phyloP scores from a whole-genome alignment of 2,888 invertebrate species.

The Eupeodes latifasciatus region DNA sequence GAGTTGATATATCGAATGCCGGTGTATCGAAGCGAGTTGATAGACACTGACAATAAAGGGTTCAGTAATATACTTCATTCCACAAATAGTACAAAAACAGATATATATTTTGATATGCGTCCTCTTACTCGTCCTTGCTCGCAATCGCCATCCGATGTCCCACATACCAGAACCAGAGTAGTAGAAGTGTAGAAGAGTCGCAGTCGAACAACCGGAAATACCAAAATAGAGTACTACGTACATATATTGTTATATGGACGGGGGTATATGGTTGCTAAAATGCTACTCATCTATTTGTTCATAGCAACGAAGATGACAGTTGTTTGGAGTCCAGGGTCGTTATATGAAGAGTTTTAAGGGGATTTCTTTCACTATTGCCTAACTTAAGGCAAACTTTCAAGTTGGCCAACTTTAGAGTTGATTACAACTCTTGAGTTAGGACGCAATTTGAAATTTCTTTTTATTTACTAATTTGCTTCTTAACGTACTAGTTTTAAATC shows the following conservation, averaged over 20 bases:
- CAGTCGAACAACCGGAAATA: slow-evolving; percentile 33
- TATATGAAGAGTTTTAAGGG: not conserved
- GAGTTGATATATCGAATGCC: slow-evolving; percentile 23
- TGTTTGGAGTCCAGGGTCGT: not conserved
- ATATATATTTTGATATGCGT: slow-evolving; percentile 53
- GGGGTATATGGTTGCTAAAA: slow-evolving; percentile 1
- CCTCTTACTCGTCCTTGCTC: not conserved
- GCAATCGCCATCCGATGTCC: slow-evolving; percentile 32
- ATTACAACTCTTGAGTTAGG: too few relatives aligned
- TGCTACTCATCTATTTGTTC: slow-evolving; percentile 1
- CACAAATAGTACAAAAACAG: slow-evolving; percentile 55
- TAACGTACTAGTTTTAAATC: too few relatives aligned
- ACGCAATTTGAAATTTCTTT: too few relatives aligned
- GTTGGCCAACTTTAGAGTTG: too few relatives aligned
- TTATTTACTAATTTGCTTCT: too few relatives aligned
- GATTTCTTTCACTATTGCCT: too few relatives aligned
- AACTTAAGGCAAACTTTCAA: too few relatives aligned
- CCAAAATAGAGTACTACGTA: slow-evolving; percentile 23
- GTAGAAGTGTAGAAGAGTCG: slow-evolving; percentile 2
- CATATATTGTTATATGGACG: not conserved
- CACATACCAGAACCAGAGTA: slow-evolving; percentile 38
- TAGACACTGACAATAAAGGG: slow-evolving; percentile 60
- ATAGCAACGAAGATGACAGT: slow-evolving; percentile 35
- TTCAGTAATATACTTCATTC: slow-evolving; percentile 63
- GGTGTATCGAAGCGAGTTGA: slow-evolving; percentile 46